Base-by-base conservation (phyloP, 2,888 invertebrate species). In the Stenoptilia bipunctidactyla region DNA sequence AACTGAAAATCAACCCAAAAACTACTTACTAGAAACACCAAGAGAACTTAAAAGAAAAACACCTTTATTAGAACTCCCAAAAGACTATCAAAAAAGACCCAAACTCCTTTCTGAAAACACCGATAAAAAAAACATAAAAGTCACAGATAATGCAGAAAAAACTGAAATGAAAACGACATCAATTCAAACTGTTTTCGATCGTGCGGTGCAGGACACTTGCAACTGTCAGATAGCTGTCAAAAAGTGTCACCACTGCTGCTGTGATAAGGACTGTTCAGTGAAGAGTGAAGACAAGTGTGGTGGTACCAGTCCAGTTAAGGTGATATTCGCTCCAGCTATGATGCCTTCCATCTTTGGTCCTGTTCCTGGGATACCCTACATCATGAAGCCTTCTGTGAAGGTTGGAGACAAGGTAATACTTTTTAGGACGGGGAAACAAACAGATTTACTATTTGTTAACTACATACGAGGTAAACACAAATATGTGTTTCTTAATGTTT, bases 261-360 rank as follows among this genome's bases (percentile, higher is more conserved):
- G n/a, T n/a, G n/a, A n/a, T n/a, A 71, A 69, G 41, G 51, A 51
- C 25, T 25, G 25, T 9, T 25, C 25, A 5, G 5, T 5, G 25
- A 25, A 9, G 5, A 9, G 9, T 5, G 25, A 25, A 9, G 5
- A 5, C 5, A 25, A 25, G 25, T 54, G 54, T 37, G 51, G 51
- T 46, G 71, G 69, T 51, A 61, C 64, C 41, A 56, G 49, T 42
- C 51, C 66, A 34, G 72, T 77, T 36, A 77, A 77, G 57, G 72
- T 80, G 42, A 74, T 80, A 0, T 71, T 82, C 40, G 69, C 82
- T 1, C 75, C 80, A 45, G 62, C 77, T 0, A 80, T 82, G 80
- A 68, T 82, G 67, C 72, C 79, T 0, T 65, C 75, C 0, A 57
- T 80, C 1, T 77, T 69, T 12, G 72, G 73, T 0, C 57, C 64